Conservation (phyloP, 2,888 invertebrate genomes). For the Fissipunctia ypsillon region DNA sequence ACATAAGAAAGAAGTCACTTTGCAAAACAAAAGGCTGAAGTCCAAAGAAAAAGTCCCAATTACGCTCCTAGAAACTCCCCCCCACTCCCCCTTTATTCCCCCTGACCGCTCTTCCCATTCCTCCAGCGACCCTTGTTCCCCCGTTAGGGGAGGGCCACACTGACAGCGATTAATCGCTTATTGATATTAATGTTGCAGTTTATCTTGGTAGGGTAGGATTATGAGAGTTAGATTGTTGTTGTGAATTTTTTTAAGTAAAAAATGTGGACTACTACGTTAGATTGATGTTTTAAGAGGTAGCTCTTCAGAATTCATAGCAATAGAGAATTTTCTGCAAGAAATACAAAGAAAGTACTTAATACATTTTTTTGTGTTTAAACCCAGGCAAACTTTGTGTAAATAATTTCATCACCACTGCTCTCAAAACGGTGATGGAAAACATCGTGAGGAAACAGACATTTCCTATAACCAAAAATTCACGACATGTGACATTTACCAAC, state of each 20-base stretch:
- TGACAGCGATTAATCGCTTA: slow-evolving; percentile 64
- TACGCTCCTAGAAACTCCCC: slow-evolving; percentile 77
- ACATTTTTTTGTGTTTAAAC: too few species aligned
- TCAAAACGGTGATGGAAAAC: too few species aligned
- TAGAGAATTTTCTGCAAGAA: background rate
- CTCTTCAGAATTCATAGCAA: background rate
- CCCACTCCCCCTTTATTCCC: slow-evolving; percentile 28
- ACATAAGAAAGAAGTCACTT: slow-evolving; percentile 86
- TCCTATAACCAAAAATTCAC: too few species aligned
- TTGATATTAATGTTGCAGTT: slow-evolving; percentile 61
- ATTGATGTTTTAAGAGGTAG: background rate
- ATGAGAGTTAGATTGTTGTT: slow-evolving; percentile 17
- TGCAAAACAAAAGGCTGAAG: slow-evolving; percentile 88
- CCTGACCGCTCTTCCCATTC: slow-evolving; percentile 65
- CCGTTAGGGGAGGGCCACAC: slow-evolving; percentile 61
- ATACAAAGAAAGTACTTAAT: too few species aligned
- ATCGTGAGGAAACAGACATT: too few species aligned
- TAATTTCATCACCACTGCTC: too few species aligned
- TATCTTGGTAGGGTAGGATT: slow-evolving; percentile 42
- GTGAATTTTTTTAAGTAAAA: background rate
- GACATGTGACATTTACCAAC: too few species aligned
- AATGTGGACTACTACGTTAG: background rate
- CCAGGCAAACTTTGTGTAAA: too few species aligned
- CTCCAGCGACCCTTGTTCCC: slow-evolving; percentile 60
- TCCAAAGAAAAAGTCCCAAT: slow-evolving; percentile 90